Evolutionary conservation across 2,888 invertebrate genomes (phyloP), one percentile per base, ranked within the genome.

Genomic region (Eustalomyia histrio): DNA sequence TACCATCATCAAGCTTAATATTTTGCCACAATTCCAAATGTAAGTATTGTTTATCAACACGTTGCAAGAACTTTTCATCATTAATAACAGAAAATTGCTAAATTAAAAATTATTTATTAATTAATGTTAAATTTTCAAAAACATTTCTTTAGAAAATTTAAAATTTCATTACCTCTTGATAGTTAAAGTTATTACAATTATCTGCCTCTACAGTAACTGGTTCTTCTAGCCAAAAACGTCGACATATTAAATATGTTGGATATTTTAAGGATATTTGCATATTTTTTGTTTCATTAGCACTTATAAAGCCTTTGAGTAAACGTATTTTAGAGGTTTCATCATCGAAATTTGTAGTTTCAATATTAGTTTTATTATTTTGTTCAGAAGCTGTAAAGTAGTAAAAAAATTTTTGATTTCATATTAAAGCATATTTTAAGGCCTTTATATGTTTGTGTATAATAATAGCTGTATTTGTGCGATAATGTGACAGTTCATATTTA

Each of bases 11-110:
- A 5, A 67, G 58, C 10, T 35, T 74, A 52, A 69, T 78, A 29
- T 76, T 76, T 35, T 82, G 83, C 87, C 92, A 92, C 74, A 93
- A 88, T 85, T 94, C 93, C 16, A 93, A 86, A 14, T 92, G 87
- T 84, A 93, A 90, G 82, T 91, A 92, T 86, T 93, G 93, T 76
- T 93, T 92, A 80, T 92, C 91, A 29, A 93, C 91, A 79, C 91
- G 90, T 67, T 92, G 90, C 50, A 94, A 86, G 84, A 94, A 92
- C 53, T 91, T 90, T 24, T 91, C 90, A 57, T 92, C 92, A 80
- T 92, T 92, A 65, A 93, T 88, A 55, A 93, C 88, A 14, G 93
- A 92, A 83, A 93, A 91, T 80, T 91, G 88, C 92, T 93, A 86
- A 14, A 89, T 89, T 71, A 35, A 35, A 50, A 14, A 12, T 1